phyloP scores from a whole-genome alignment of 2,113 vertebrate species.

The Xiphias gladius region DNA sequence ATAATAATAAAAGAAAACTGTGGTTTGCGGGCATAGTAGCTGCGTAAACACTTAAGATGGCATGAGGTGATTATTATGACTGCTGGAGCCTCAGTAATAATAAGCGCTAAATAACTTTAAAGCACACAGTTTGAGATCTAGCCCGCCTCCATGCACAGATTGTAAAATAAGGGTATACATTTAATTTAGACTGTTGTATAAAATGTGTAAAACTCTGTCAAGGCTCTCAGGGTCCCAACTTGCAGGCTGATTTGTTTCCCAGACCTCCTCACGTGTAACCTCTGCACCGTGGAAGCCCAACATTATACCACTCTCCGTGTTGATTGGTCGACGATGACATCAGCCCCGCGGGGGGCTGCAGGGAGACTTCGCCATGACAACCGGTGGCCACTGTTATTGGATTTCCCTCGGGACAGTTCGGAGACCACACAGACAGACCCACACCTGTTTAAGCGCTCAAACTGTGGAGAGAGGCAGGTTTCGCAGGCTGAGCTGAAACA shows the following conservation, averaged over 20 bases:
- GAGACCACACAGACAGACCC: constrained; percentile 48
- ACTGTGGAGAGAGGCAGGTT: constrained; percentile 1
- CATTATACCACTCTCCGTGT: constrained; percentile 2
- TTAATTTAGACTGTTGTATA: background rate
- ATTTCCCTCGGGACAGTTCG: constrained; percentile 22
- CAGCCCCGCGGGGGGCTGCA: constrained; percentile 39
- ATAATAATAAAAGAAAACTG: no score
- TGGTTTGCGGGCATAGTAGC: background rate
- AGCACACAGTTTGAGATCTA: no score
- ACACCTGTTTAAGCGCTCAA: constrained; percentile 55
- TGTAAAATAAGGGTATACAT: background rate
- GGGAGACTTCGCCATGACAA: constrained; percentile 48
- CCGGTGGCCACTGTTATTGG: constrained; percentile 32
- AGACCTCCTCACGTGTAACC: constrained; percentile 20
- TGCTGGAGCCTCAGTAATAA: background rate
- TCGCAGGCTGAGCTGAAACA: constrained; percentile 10
- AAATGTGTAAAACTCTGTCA: background rate
- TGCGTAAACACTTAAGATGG: background rate
- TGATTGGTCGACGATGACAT: constrained; percentile 66
- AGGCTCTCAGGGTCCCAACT: background rate
- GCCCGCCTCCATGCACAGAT: background rate
- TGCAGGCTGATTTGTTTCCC: constrained; percentile 42
- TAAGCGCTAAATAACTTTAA: background rate
- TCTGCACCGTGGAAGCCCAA: constrained; percentile 13
- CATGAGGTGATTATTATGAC: background rate